These are phyloP conservation scores for Dryobota labecula DNA, from an alignment of 2,888 invertebrate species.

Conservation along the genomic window DNA sequence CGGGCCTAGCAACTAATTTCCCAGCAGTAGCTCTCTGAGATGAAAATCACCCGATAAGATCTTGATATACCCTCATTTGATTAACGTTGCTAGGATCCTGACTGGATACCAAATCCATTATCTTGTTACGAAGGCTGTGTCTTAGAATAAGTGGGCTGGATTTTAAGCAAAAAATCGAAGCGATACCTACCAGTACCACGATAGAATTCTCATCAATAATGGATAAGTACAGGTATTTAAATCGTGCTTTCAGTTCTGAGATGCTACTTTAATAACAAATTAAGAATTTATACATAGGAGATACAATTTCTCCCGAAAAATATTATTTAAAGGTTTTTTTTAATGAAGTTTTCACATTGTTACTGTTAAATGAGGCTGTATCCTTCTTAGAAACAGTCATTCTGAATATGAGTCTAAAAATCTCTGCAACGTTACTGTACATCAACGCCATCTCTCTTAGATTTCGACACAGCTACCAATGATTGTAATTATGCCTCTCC, in stretches of 20 bases:
- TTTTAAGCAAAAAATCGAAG: slow-evolving; percentile 42
- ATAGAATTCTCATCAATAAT: slow-evolving; percentile 42
- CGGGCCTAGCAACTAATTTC: slow-evolving; percentile 46
- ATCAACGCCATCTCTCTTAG: slow-evolving; percentile 38
- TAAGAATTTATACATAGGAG: slow-evolving; percentile 9
- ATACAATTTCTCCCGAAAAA: slow-evolving; percentile 9
- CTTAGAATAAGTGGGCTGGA: slow-evolving; percentile 44
- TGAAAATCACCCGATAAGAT: slow-evolving; percentile 57
- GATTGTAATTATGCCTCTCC: neutral
- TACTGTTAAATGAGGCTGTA: neutral
- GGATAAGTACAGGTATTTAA: slow-evolving; percentile 40
- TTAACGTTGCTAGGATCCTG: slow-evolving; percentile 54
- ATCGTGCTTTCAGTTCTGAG: slow-evolving; percentile 29
- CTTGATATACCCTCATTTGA: slow-evolving; percentile 62
- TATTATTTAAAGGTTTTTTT: neutral
- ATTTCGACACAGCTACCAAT: neutral
- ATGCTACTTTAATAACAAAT: slow-evolving; percentile 14
- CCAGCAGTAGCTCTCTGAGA: slow-evolving; percentile 39
- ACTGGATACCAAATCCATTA: slow-evolving; percentile 55
- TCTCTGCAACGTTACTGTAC: neutral
- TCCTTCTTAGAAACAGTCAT: neutral
- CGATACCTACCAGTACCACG: neutral
- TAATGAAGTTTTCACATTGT: neutral
- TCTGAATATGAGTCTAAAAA: too few species aligned
- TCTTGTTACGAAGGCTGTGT: slow-evolving; percentile 47